These are phyloP conservation scores for Lepeophtheirus salmonis DNA, from an alignment of 1,140 invertebrate species.

Conservation along the genomic window DNA sequence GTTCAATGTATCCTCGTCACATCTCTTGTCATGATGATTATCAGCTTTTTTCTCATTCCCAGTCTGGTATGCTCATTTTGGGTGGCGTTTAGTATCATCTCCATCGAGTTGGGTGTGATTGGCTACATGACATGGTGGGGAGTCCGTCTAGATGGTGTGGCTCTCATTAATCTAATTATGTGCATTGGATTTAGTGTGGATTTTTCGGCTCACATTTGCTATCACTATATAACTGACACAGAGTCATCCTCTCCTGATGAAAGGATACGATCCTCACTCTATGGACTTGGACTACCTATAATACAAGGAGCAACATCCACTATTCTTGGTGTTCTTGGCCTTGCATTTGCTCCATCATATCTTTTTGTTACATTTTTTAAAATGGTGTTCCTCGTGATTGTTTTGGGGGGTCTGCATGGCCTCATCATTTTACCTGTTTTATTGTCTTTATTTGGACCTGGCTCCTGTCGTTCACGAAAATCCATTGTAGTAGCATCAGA, in stretches of 20 bases:
- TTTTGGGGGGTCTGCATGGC: constrained; percentile 82
- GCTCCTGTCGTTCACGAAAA: constrained; percentile 36
- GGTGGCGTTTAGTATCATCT: constrained; percentile 85
- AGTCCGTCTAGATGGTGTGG: constrained; percentile 86
- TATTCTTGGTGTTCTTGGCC: constrained; percentile 65
- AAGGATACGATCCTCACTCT: neutral
- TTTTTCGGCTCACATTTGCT: constrained; percentile 91
- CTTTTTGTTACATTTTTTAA: constrained; percentile 96
- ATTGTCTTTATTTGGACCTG: constrained; percentile 64
- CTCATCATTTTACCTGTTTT: constrained; percentile 77
- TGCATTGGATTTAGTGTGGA: constrained; percentile 95
- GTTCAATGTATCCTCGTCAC: constrained; percentile 37
- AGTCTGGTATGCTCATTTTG: constrained; percentile 78
- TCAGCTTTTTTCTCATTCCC: constrained; percentile 89
- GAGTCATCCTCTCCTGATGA: constrained; percentile 6
- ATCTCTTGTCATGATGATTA: constrained; percentile 79
- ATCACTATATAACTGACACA: constrained; percentile 55
- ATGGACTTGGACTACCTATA: constrained; percentile 7
- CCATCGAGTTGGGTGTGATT: constrained; percentile 84
- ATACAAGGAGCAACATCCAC: constrained; percentile 72
- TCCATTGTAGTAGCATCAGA: neutral
- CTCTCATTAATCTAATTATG: constrained; percentile 98
- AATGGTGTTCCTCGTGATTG: constrained; percentile 87
- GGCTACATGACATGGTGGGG: constrained; percentile 92
- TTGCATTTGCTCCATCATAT: constrained; percentile 76